Conservation (phyloP, 2,113 vertebrate species). For the Heterotis niloticus region DNA sequence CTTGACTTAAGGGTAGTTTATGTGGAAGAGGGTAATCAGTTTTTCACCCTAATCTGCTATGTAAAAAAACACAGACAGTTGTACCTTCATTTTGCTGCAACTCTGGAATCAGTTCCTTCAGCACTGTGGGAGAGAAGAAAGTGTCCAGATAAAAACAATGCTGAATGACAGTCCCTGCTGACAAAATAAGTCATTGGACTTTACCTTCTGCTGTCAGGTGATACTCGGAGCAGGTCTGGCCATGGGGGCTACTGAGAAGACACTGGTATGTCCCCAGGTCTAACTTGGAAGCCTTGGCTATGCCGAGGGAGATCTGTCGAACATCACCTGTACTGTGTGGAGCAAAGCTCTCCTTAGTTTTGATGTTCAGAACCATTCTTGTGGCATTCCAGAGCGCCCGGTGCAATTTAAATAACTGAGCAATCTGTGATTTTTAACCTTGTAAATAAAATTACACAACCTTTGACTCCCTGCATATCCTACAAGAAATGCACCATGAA, state of each 20-base stretch:
- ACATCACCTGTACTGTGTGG: conserved; percentile 78
- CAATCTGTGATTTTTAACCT: no score
- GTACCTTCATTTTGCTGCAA: background rate
- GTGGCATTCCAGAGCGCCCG: background rate
- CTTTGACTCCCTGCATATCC: no score
- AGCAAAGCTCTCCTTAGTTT: conserved; percentile 25
- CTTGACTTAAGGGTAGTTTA: background rate
- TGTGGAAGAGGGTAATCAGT: no score
- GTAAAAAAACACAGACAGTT: no score
- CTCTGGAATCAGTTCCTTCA: background rate
- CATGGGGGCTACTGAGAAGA: conserved; percentile 66
- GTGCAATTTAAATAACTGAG: background rate
- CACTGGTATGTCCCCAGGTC: conserved; percentile 88
- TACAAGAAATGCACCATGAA: no score
- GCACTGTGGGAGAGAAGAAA: background rate
- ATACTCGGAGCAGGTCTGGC: conserved; percentile 74
- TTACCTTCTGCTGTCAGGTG: conserved; percentile 83
- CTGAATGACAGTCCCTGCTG: background rate
- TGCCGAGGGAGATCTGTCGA: conserved; percentile 69
- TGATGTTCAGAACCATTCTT: background rate
- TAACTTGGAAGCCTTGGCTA: conserved; percentile 73
- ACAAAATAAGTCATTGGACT: background rate
- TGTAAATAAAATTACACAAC: no score
- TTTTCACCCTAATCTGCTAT: no score
- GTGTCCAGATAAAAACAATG: background rate